Percentiles rank a stretch among this genome's conserved stretches.
Evolutionary conservation across 2,113 vertebrate genomes (phyloP).

Genomic region (Collichthys lucidus): DNA sequence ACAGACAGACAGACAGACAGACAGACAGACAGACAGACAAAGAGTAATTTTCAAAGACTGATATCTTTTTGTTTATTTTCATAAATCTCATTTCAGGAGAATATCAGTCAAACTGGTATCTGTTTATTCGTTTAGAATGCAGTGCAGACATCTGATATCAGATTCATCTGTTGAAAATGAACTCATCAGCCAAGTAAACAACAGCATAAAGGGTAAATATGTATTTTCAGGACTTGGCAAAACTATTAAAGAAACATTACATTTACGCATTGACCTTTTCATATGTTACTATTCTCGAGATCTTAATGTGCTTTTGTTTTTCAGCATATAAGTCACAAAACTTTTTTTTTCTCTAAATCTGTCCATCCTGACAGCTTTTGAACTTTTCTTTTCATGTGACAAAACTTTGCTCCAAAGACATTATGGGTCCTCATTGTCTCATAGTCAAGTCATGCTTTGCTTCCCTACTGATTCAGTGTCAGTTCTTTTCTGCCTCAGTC

Average conservation of each 20-base stretch:
- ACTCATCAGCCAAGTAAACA: no score
- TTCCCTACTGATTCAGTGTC: background rate
- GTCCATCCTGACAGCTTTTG: background rate
- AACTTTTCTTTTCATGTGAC: background rate
- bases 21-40: no score
- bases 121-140: no score
- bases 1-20: no score
- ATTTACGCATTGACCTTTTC: background rate
- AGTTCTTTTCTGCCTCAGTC: background rate
- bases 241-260: background rate
- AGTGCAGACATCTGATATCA: no score
- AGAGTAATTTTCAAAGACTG: no score
- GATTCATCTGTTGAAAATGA: no score
- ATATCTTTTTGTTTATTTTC: no score
- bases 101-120: no score
- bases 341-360: background rate
- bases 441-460: background rate
- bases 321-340: background rate
- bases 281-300: background rate
- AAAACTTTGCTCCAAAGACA: background rate
- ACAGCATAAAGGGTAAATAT: slow-evolving; percentile 11
- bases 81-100: no score
- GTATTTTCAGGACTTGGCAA: no score
- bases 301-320: background rate
- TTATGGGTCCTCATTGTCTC: background rate